Evolutionary conservation across 2,888 invertebrate species (phyloP).

Genomic region (Syritta pipiens): DNA sequence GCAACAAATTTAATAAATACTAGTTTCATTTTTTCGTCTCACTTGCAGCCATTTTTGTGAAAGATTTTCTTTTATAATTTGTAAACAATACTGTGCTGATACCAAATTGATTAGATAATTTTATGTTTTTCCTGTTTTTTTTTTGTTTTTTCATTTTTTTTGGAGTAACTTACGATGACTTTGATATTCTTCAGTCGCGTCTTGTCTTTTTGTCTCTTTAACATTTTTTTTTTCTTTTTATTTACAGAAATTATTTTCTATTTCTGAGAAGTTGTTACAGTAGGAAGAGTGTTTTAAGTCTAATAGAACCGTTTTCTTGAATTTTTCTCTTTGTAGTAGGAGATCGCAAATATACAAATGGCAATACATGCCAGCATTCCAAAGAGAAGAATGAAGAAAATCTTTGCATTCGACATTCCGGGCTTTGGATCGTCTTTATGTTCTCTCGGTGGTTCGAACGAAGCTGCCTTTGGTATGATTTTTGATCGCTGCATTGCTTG

Average conservation of each 20-base stretch:
- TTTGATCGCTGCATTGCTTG: slow-evolving; percentile 84
- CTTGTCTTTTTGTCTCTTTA: slow-evolving; percentile 45
- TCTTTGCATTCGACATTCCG: slow-evolving; percentile 92
- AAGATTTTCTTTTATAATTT: neutral
- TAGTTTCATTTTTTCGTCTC: neutral
- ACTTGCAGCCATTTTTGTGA: slow-evolving; percentile 3
- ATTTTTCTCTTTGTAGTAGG: slow-evolving; percentile 96
- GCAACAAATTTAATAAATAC: slow-evolving; percentile 39
- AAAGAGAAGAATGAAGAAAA: slow-evolving; percentile 92
- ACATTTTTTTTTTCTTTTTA: slow-evolving; percentile 13
- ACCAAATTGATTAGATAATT: slow-evolving; percentile 16
- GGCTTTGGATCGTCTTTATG: slow-evolving; percentile 93
- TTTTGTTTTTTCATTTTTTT: too few species aligned
- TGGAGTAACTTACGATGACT: slow-evolving; percentile 58
- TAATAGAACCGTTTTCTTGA: slow-evolving; percentile 89
- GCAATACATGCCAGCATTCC: slow-evolving; percentile 91
- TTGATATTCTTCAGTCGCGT: slow-evolving; percentile 50
- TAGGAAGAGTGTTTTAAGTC: slow-evolving; percentile 8
- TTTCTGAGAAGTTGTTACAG: slow-evolving; percentile 47
- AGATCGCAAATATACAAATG: slow-evolving; percentile 91
- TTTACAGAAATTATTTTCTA: slow-evolving; percentile 38
- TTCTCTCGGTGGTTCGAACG: slow-evolving; percentile 94
- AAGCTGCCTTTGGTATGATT: slow-evolving; percentile 93
- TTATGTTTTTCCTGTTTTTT: too few species aligned
- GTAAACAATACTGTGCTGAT: slow-evolving; percentile 35